These are phyloP conservation scores for Nephrotoma appendiculata DNA, from an alignment of 2,888 invertebrate genomes.

Conservation along the genomic window DNA sequence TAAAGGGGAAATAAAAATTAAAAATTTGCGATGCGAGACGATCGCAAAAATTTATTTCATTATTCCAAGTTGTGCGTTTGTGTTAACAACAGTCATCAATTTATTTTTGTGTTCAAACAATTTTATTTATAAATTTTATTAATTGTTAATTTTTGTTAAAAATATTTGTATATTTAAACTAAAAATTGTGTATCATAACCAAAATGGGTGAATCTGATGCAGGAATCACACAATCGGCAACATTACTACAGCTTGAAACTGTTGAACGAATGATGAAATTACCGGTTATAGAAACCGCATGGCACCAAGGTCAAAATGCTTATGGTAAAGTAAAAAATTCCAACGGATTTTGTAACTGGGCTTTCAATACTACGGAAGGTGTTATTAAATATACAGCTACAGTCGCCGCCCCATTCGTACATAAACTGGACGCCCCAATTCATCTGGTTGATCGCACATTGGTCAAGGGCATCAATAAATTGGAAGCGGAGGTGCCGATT, in stretches of 20 bases:
- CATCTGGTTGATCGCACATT: conserved; percentile 43
- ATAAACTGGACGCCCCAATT: conserved; percentile 37
- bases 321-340: conserved; percentile 19
- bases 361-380: conserved; percentile 47
- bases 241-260: neutral
- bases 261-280: neutral
- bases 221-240: neutral
- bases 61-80: neutral
- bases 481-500: conserved; percentile 50
- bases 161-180: too few relatives aligned
- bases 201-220: neutral
- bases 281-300: conserved; percentile 5
- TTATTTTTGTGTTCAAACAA: neutral
- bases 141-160: too few relatives aligned
- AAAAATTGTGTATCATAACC: neutral
- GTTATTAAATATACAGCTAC: conserved; percentile 35
- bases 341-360: conserved; percentile 52
- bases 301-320: conserved; percentile 16
- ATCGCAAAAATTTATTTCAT: neutral
- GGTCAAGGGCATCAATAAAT: conserved; percentile 31
- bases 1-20: neutral
- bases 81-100: neutral
- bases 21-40: neutral
- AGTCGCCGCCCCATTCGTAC: conserved; percentile 38
- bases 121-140: neutral